Base-by-base conservation (phyloP, 1,140 invertebrate species). In the Drosophila mayri region DNA sequence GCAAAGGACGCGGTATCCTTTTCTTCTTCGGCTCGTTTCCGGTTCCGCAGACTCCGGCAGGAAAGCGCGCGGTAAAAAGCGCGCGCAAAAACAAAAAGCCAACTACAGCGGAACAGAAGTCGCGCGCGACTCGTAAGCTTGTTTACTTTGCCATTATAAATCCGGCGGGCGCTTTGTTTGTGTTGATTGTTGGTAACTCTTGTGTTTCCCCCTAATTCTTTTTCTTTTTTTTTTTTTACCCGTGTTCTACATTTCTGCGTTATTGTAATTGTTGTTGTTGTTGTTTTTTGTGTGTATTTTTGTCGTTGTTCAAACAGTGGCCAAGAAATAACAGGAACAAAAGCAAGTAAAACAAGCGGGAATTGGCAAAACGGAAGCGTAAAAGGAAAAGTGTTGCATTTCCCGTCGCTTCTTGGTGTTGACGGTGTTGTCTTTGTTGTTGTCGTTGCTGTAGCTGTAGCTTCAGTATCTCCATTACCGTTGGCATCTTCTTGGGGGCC, bases 81-180 rank as follows among this genome's bases (percentile, higher is more conserved):
- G 84, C 84, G 84, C 84, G 84, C 76, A 87, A 86, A 87, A 83
- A 66, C 72, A 66, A 81, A 75, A 46, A 62, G 47, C 37, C 44
- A 59, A 52, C 47, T 63, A 30, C 4, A 58, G 43, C 67, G 60
- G 73, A 52, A 79, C 52, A 77, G 71, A 82, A 76, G 72, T 76
- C 78, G 75, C 74, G 71, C 75, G 83, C 79, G 82, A 75, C 70
- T 75, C 71, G 75, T 77, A 70, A 72, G 83, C 83, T 41, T 88
- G 80, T 88, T 87, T 88, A 84, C 85, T 84, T 88, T 84, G 72
- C 80, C 72, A 88, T 88, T 88, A 88, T 75, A 87, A 88, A 87
- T 88, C 76, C 80, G 72, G 80, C 64, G 61, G 57, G 72, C 68
- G 52, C 64, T 55, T 82, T 83, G 67, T 80, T 84, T 88, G 80